These are phyloP conservation scores for Theretra japonica DNA, from an alignment of 2,888 invertebrate species.

Conservation along the genomic window DNA sequence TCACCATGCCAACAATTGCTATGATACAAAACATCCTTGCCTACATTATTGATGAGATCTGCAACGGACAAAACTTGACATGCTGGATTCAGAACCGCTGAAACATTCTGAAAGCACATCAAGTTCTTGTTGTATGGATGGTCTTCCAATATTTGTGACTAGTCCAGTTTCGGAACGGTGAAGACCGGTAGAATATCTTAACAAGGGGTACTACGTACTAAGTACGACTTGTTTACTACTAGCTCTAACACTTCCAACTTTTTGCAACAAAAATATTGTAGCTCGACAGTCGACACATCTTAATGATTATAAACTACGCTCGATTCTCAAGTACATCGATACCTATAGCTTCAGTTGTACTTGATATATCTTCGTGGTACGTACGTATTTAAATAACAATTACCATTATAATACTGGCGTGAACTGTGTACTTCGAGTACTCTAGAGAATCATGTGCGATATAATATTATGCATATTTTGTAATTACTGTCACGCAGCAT, in stretches of 20 bases:
- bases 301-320: not conserved
- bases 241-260: too few relatives aligned
- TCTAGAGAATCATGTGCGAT: not conserved
- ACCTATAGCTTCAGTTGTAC: not conserved
- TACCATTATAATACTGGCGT: not conserved
- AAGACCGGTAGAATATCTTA: not conserved
- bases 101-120: not conserved
- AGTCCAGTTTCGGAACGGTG: not conserved
- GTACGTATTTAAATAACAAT: not conserved
- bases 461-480: not conserved
- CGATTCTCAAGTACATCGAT: not conserved
- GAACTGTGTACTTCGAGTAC: not conserved
- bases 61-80: not conserved
- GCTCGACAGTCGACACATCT: not conserved
- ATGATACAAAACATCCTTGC: conserved; percentile 13
- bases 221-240: too few relatives aligned
- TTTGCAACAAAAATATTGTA: not conserved
- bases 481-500: not conserved
- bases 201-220: too few relatives aligned
- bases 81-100: not conserved
- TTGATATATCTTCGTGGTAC: not conserved
- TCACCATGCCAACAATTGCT: conserved; percentile 62
- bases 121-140: not conserved
- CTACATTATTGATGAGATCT: not conserved
- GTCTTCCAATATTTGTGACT: not conserved